These are phyloP conservation scores for Ailuropoda melanoleuca DNA, from an alignment of 2,113 vertebrate genomes.

Conservation along the genomic window DNA sequence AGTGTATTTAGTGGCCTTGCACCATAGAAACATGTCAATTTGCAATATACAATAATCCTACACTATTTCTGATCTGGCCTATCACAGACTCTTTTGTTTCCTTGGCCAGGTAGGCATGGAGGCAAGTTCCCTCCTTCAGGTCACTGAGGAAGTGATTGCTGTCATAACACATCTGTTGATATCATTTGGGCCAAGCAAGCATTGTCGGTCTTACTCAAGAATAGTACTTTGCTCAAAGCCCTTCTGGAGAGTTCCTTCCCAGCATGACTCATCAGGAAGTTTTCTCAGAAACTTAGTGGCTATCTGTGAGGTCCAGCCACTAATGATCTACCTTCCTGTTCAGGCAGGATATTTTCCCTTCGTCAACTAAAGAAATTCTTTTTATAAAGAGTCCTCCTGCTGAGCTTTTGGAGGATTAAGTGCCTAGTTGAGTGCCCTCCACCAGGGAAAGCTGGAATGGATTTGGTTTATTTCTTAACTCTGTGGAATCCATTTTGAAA, in stretches of 20 bases:
- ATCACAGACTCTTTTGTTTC: background rate
- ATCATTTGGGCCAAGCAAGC: background rate
- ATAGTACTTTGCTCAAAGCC: conserved; percentile 20
- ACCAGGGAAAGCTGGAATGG: conserved; percentile 21
- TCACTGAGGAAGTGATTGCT: background rate
- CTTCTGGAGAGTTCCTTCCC: conserved; percentile 17
- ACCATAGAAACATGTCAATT: background rate
- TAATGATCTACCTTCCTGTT: conserved; percentile 64
- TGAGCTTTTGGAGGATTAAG: conserved; percentile 45
- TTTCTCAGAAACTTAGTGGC: conserved; percentile 47
- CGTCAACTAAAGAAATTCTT: conserved; percentile 14
- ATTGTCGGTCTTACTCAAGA: background rate
- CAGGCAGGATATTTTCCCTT: conserved; percentile 50
- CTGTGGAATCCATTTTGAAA: conserved; percentile 60
- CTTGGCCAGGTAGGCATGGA: background rate
- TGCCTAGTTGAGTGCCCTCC: conserved; percentile 15
- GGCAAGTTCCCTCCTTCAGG: background rate
- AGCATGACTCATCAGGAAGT: conserved; percentile 48
- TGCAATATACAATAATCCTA: background rate
- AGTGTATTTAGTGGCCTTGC: background rate
- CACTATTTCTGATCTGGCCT: background rate
- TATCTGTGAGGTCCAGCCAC: conserved; percentile 60
- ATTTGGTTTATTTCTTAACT: conserved; percentile 57
- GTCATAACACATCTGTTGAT: background rate
- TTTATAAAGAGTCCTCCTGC: conserved; percentile 35